These are phyloP conservation scores for Fulica atra DNA, from an alignment of 2,113 vertebrate species.

Conservation along the genomic window DNA sequence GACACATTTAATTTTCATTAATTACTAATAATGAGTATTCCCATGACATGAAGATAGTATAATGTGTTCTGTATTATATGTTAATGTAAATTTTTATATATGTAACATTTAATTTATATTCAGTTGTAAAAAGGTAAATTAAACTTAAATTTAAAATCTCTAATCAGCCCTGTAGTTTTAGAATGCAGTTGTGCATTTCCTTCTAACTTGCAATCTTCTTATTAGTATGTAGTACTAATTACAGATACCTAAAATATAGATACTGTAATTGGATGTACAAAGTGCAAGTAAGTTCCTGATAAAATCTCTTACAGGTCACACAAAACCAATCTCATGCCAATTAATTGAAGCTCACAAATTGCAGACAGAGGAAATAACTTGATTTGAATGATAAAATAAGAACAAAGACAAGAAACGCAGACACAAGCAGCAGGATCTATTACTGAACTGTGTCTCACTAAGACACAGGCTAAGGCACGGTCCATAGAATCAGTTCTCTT, in stretches of 20 bases:
- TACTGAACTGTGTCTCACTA: neutral
- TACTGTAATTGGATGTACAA: conserved; percentile 16
- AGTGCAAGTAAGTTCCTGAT: neutral
- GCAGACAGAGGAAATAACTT: conserved; percentile 4
- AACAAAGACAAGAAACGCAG: conserved; percentile 12
- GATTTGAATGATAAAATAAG: conserved; percentile 4
- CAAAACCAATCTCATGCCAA: neutral
- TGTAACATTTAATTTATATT: no score
- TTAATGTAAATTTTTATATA: no score
- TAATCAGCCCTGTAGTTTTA: neutral
- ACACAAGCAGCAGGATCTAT: neutral
- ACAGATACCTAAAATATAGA: neutral
- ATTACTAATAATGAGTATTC: neutral
- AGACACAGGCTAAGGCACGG: neutral
- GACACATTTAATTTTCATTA: neutral
- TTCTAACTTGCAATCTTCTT: conserved; percentile 4
- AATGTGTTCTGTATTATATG: neutral
- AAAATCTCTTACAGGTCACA: neutral
- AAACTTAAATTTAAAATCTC: conserved; percentile 3
- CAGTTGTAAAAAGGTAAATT: neutral
- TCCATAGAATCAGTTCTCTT: neutral
- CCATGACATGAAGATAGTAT: neutral
- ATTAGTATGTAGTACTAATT: neutral
- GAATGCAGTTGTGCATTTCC: neutral
- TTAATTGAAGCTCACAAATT: conserved; percentile 23